Evolutionary conservation across 2,113 vertebrate genomes (phyloP), one percentile per base, ranked within the genome.

Genomic region (Podiceps cristatus): DNA sequence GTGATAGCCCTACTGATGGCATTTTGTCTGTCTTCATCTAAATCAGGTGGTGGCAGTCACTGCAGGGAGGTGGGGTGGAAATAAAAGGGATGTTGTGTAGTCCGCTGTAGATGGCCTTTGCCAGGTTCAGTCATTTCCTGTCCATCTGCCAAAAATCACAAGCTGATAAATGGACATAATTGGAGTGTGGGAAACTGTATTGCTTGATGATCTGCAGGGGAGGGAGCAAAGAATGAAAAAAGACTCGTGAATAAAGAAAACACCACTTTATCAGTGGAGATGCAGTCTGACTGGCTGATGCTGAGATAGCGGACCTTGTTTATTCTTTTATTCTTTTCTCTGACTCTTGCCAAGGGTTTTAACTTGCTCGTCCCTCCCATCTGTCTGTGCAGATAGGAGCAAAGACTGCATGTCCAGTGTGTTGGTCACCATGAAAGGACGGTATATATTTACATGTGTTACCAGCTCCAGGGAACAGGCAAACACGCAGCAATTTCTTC

Each of bases 91-190:
- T 96, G 96, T 93, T 97, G 96, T 96, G 97, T 93, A 91, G 94
- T 86, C 96, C 91, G 53, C 95, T 94, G 89, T 66, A 5, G 44
- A 91, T 89, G 97, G 97, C 97, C 97, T 97, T 97, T 98, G 98
- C 98, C 93, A 96, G 98, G 97, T 98, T 96, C 96, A 96, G 98
- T 99, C 99, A 98, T 98, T 99, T 99, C 99, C 99, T 98, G 94
- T 95, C 96, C 94, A 94, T 97, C 98, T 99, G 99, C 99, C 99
- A 99, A 99, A 98, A 98, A 98, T 98, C 98, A 99, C 99, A 99
- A 88, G 79, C 96, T 94, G 98, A 98, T 98, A 98, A 98, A 98
- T 73, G 96, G 95, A 95, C 97, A 76, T 94, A 95, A 95, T 94
- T 95, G 75, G 94, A 98, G 98, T 99, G 98, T 99, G 99, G 99